These are phyloP conservation scores for Drosophila athabasca DNA, from an alignment of 1,140 invertebrate genomes.

Conservation along the genomic window DNA sequence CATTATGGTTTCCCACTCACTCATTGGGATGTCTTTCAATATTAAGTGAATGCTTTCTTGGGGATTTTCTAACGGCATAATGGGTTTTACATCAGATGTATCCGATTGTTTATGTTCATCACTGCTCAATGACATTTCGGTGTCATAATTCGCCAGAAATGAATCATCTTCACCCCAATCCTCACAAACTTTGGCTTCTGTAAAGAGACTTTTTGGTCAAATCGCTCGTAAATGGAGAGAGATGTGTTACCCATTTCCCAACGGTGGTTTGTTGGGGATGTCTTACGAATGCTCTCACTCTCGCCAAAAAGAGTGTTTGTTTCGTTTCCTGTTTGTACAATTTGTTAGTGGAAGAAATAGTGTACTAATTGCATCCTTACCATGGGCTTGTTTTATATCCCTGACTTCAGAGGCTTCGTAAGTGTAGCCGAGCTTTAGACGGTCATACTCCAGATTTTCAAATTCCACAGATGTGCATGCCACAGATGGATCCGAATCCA, in stretches of 20 bases:
- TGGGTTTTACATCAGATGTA: background rate
- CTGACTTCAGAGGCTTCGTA: conserved; percentile 26
- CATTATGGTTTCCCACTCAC: conserved; percentile 42
- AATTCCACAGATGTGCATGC: conserved; percentile 26
- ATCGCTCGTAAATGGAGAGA: background rate
- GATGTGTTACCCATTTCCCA: conserved; percentile 5
- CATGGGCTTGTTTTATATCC: conserved; percentile 25
- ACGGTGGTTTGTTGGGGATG: no score
- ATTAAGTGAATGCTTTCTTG: background rate
- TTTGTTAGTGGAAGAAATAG: no score
- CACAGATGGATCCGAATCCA: conserved; percentile 18
- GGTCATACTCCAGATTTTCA: conserved; percentile 4
- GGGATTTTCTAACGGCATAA: background rate
- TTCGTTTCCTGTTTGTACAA: no score
- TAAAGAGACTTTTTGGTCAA: background rate
- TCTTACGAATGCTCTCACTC: no score
- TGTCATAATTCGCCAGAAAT: conserved; percentile 13
- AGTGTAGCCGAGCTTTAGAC: conserved; percentile 9
- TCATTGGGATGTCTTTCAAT: conserved; percentile 33
- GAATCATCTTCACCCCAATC: conserved; percentile 52
- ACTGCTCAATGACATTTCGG: conserved; percentile 10
- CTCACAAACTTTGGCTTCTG: conserved; percentile 31
- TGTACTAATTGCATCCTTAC: conserved; percentile 2
- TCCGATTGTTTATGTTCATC: background rate
- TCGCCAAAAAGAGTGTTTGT: no score